Evolutionary conservation across 2,888 invertebrate genomes (phyloP).

Genomic region (Ormyrus nitidulus): DNA sequence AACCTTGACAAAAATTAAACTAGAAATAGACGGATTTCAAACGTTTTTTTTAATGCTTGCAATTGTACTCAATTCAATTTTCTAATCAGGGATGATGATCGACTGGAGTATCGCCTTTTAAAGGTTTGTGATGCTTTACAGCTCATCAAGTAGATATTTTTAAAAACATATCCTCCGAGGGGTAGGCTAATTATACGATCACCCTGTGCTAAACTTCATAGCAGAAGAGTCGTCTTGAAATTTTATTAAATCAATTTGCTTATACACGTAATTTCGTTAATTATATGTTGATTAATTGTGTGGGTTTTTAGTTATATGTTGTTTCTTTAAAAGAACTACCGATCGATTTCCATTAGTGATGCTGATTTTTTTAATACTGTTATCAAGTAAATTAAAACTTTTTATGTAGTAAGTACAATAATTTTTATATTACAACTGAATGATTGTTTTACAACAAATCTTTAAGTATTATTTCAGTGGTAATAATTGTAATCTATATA

Average conservation of each 20-base stretch:
- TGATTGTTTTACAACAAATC: constrained; percentile 46
- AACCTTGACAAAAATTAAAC: constrained; percentile 37
- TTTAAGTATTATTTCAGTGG: constrained; percentile 46
- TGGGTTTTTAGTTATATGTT: constrained; percentile 50
- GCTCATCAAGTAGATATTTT: constrained; percentile 54
- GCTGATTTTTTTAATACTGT: constrained; percentile 53
- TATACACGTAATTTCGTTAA: constrained; percentile 35
- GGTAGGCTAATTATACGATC: constrained; percentile 52
- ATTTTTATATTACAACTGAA: constrained; percentile 48
- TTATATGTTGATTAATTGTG: constrained; percentile 44
- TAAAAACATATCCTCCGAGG: constrained; percentile 56
- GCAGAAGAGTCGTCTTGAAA: constrained; percentile 54
- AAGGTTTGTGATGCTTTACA: constrained; percentile 55
- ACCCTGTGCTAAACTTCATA: constrained; percentile 42
- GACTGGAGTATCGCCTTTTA: constrained; percentile 53
- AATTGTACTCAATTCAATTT: constrained; percentile 49
- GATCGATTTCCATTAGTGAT: constrained; percentile 47
- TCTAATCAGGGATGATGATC: constrained; percentile 47
- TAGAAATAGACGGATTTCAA: constrained; percentile 20
- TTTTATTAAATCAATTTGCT: constrained; percentile 52
- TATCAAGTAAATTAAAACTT: constrained; percentile 46
- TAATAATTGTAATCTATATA: constrained; percentile 46
- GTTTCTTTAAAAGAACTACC: constrained; percentile 42
- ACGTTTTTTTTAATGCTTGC: constrained; percentile 31
- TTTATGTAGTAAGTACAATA: constrained; percentile 32